Evolutionary conservation across 2,797 vertebrate species (phyloP).

Genomic region (Diceros bicornis): DNA sequence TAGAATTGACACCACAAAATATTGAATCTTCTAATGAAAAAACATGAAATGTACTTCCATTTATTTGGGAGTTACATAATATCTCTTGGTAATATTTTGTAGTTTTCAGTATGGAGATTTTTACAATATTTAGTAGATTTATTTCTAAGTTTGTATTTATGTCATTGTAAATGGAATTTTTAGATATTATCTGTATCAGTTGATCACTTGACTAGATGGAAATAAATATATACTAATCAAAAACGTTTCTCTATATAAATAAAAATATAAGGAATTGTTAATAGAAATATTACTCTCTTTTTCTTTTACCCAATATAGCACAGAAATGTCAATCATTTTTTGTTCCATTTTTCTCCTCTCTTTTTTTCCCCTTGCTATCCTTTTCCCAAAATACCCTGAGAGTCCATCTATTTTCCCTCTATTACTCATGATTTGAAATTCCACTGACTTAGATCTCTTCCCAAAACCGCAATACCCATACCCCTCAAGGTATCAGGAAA

Average conservation of each 20-base stretch:
- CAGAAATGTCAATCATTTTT: neutral
- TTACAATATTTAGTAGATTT: neutral
- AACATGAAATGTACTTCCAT: neutral
- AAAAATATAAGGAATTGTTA: neutral
- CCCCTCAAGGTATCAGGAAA: neutral
- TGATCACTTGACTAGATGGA: neutral
- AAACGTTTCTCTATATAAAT: neutral
- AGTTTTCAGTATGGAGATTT: neutral
- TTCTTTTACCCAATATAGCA: neutral
- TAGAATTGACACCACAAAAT: neutral
- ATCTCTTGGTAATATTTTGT: neutral
- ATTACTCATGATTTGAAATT: neutral
- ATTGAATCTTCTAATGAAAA: neutral
- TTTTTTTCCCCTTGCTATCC: neutral
- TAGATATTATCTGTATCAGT: neutral
- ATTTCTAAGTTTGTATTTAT: neutral
- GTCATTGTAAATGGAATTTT: neutral
- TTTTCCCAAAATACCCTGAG: neutral
- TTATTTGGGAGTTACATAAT: neutral
- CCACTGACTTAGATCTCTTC: neutral
- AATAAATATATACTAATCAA: neutral
- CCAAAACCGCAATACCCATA: neutral
- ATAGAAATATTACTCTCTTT: neutral
- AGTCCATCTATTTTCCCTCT: neutral
- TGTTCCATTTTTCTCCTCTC: neutral